These are phyloP conservation scores for Tetanocera ferruginea DNA, from an alignment of 2,888 invertebrate genomes.

Conservation along the genomic window DNA sequence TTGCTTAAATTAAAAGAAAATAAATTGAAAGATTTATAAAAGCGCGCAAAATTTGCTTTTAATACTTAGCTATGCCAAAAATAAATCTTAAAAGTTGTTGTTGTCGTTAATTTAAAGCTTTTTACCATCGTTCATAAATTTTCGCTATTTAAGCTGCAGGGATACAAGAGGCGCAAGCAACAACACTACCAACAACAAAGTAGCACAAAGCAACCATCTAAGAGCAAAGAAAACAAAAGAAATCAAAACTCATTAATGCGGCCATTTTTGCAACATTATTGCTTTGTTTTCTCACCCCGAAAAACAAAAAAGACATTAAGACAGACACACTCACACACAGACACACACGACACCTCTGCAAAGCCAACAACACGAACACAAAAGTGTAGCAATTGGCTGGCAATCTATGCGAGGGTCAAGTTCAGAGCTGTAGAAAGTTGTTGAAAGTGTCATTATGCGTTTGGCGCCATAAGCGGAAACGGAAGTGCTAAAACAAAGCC, in stretches of 20 bases:
- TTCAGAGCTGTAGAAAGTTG: not conserved
- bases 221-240: not conserved
- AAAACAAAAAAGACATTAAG: too few relatives aligned
- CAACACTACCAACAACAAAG: not conserved
- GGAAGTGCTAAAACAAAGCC: conserved; percentile 1
- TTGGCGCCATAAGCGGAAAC: not conserved
- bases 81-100: too few relatives aligned
- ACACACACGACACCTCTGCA: not conserved
- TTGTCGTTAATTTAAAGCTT: too few relatives aligned
- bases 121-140: too few relatives aligned
- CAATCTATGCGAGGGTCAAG: not conserved
- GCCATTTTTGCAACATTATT: not conserved
- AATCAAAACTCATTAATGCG: conserved; percentile 6
- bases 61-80: too few relatives aligned
- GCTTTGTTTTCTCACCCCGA: not conserved
- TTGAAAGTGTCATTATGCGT: conserved; percentile 19
- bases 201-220: not conserved
- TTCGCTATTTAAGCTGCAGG: too few relatives aligned
- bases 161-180: not conserved
- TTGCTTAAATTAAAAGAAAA: too few relatives aligned
- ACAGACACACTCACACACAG: not conserved
- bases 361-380: not conserved
- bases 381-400: not conserved
- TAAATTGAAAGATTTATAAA: too few relatives aligned
- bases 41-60: too few relatives aligned